These are phyloP conservation scores for Zeus faber DNA, from an alignment of 2,113 vertebrate species.

Conservation along the genomic window DNA sequence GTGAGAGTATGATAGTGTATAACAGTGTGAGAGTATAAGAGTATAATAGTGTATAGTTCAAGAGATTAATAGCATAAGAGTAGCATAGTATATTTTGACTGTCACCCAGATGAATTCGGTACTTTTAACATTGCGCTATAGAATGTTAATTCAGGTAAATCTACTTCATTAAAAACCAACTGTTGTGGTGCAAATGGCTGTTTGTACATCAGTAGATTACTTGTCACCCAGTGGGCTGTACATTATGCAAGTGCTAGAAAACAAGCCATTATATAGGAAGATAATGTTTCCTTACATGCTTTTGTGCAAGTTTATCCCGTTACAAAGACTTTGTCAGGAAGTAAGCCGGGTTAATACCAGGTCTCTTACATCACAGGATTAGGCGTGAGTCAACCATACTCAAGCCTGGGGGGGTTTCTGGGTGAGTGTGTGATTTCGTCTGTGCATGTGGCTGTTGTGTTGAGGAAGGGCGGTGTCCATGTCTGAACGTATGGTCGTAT, in stretches of 20 bases:
- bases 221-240: neutral
- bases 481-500: neutral
- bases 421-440: constrained; percentile 1
- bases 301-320: constrained; percentile 27
- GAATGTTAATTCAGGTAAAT: no score
- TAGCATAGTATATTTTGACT: no score
- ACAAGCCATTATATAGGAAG: constrained; percentile 20
- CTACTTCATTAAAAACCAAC: no score
- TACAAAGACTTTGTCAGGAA: constrained; percentile 34
- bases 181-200: no score
- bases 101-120: no score
- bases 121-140: no score
- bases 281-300: constrained; percentile 25
- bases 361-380: constrained; percentile 60
- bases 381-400: constrained; percentile 32
- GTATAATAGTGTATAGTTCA: no score
- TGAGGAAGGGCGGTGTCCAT: neutral
- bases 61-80: no score
- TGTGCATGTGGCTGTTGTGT: constrained; percentile 1
- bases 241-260: constrained; percentile 18
- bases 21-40: no score
- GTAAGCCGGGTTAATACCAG: constrained; percentile 52
- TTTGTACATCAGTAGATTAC: no score
- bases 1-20: no score
- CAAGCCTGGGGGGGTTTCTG: neutral